Conservation (phyloP, 1,140 invertebrate species). For the Drosophila lini region DNA sequence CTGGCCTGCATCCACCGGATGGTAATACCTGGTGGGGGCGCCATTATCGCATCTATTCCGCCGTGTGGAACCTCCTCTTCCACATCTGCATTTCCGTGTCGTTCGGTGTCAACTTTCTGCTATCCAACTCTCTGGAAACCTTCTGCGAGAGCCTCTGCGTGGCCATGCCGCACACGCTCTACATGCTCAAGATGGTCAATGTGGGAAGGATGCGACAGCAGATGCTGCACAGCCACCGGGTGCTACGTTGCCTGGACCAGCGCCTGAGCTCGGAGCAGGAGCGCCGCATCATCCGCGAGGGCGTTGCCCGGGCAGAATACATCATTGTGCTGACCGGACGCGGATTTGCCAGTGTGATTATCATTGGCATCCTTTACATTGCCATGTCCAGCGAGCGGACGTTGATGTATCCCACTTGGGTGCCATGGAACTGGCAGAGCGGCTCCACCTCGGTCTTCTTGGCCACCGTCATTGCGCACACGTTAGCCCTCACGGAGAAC, state of each 20-base stretch:
- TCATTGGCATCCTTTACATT: neutral
- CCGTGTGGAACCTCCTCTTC: neutral
- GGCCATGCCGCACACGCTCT: slow-evolving; percentile 17
- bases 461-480: slow-evolving; percentile 19
- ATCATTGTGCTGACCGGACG: neutral
- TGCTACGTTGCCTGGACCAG: slow-evolving; percentile 48
- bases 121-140: slow-evolving; percentile 18
- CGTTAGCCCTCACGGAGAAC: neutral
- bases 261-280: slow-evolving; percentile 28
- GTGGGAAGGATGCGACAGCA: slow-evolving; percentile 13
- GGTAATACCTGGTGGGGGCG: slow-evolving; percentile 16
- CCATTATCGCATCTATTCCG: slow-evolving; percentile 48
- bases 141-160: slow-evolving; percentile 62
- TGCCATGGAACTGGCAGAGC: slow-evolving; percentile 62
- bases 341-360: neutral
- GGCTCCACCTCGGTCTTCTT: slow-evolving; percentile 3
- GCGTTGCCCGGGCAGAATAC: neutral
- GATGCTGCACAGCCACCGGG: slow-evolving; percentile 19
- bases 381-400: slow-evolving; percentile 19
- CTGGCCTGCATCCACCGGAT: slow-evolving; percentile 44
- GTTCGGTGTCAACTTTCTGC: slow-evolving; percentile 28
- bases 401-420: slow-evolving; percentile 58
- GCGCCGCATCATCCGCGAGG: slow-evolving; percentile 5
- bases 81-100: slow-evolving; percentile 5
- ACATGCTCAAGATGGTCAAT: slow-evolving; percentile 52